Conservation (phyloP, 2,888 invertebrate species). For the Brachyptera putata region DNA sequence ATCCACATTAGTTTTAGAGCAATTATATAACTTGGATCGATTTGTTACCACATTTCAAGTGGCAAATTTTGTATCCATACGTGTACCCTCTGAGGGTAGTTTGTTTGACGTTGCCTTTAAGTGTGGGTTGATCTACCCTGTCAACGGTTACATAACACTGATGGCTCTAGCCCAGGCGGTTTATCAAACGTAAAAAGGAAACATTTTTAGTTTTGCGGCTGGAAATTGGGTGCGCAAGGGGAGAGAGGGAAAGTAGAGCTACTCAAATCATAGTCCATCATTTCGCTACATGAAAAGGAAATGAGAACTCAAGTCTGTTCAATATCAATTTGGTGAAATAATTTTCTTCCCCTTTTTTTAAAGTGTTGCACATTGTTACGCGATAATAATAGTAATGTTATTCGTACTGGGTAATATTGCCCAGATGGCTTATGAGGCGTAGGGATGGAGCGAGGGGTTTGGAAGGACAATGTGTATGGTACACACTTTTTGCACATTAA, state of each 20-base stretch:
- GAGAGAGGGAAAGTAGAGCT: neutral
- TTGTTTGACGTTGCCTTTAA: neutral
- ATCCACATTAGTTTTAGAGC: too few species aligned
- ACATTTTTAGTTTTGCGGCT: neutral
- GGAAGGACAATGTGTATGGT: too few species aligned
- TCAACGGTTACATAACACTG: neutral
- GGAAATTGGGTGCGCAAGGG: neutral
- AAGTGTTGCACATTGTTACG: too few species aligned
- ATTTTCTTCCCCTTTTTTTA: too few species aligned
- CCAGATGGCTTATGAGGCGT: neutral
- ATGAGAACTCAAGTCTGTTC: neutral
- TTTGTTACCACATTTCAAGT: neutral
- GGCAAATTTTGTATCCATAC: too few species aligned
- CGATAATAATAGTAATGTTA: neutral
- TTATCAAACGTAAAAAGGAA: conserved; percentile 13
- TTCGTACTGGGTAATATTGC: neutral
- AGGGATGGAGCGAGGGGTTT: neutral
- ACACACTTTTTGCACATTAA: conserved; percentile 12
- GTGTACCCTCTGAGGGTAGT: neutral
- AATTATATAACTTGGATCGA: too few species aligned
- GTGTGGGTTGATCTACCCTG: neutral
- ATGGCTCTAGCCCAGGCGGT: neutral
- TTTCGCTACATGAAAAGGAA: neutral
- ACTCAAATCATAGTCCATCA: neutral
- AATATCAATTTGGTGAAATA: conserved; percentile 1